A percentile compares a stretch with the other conserved stretches of the same genome.
Conservation (phyloP, 64 coral and sea anemone genomes). For the Porites australiensis region DNA sequence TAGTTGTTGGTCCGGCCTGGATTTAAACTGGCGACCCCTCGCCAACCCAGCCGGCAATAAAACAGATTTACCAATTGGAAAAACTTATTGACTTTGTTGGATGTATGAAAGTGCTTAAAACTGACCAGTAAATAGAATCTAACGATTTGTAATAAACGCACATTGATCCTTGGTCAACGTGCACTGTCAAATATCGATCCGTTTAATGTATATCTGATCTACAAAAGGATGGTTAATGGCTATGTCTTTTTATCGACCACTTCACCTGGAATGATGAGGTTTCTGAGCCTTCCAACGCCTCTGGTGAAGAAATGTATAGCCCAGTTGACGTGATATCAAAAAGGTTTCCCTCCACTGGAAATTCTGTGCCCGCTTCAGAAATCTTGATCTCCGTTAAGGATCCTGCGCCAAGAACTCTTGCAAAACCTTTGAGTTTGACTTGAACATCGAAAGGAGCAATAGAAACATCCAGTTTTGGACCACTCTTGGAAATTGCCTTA, state of each 20-base stretch:
- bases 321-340: slow-evolving; percentile 86
- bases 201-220: too few relatives aligned
- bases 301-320: slow-evolving; percentile 80
- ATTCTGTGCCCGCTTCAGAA: slow-evolving; percentile 85
- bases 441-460: slow-evolving; percentile 79
- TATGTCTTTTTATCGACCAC: not conserved
- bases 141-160: too few relatives aligned
- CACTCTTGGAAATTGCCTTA: slow-evolving; percentile 70
- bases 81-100: too few relatives aligned
- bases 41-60: too few relatives aligned
- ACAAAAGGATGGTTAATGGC: too few relatives aligned
- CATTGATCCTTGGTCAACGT: too few relatives aligned
- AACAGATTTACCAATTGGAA: too few relatives aligned
- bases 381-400: slow-evolving; percentile 82
- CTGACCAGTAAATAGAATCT: too few relatives aligned
- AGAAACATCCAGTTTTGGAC: slow-evolving; percentile 69
- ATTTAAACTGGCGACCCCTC: too few relatives aligned
- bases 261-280: slow-evolving; percentile 68
- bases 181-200: too few relatives aligned
- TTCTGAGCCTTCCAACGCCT: slow-evolving; percentile 65
- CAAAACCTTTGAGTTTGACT: slow-evolving; percentile 76
- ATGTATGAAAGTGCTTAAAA: too few relatives aligned
- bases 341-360: slow-evolving; percentile 83
- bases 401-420: slow-evolving; percentile 79
- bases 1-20: too few relatives aligned